Evolutionary conservation across 2,113 vertebrate species (phyloP), one percentile per base, ranked within the genome.

Genomic region (Nanger granti): DNA sequence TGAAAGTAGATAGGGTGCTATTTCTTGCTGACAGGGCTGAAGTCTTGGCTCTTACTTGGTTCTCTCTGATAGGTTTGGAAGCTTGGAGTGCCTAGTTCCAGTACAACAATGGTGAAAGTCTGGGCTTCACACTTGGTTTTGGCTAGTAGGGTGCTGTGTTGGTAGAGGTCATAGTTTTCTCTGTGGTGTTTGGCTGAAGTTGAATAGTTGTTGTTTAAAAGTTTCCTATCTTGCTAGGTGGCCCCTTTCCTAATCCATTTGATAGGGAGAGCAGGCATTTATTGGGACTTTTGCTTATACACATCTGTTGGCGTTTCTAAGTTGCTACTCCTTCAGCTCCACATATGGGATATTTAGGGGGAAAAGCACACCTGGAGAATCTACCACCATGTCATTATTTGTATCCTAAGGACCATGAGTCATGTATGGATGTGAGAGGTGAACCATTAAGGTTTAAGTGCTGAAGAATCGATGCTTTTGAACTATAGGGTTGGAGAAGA

Each of bases 1-100:
- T n/a, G 9, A 7, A 31, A 24, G 11, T 6, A 7, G 8, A 26
- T 3, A 26, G 0, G 11, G 8, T 8, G 18, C 10, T 64, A 14
- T 5, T 88, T 62, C 55, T 15, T 52, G 10, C 26, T 34, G 29
- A 52, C 15, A 22, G 15, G 7, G 11, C 44, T 31, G 54, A 90
- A n/a, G 49, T 55, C 22, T 34, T 79, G 3, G 10, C 3, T 93
- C 29, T 64, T 55, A 13, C 8, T 44, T 88, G 15, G 3, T 3
- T 31, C 13, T 54, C 9, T 44, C 18, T 80, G 49, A 49, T 59
- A 41, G 4, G 20, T 59, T 34, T 64, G 13, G 13, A 6, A 52
- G 54, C 3, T 62, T 64, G 60, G 2, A 3, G 3, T n/a, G 3
- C 20, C 52, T 80, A 84, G 28, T 83, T 94, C 41, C 31, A 76